Conservation (phyloP, 2,113 vertebrate species). For the Cranoglanis bouderius region DNA sequence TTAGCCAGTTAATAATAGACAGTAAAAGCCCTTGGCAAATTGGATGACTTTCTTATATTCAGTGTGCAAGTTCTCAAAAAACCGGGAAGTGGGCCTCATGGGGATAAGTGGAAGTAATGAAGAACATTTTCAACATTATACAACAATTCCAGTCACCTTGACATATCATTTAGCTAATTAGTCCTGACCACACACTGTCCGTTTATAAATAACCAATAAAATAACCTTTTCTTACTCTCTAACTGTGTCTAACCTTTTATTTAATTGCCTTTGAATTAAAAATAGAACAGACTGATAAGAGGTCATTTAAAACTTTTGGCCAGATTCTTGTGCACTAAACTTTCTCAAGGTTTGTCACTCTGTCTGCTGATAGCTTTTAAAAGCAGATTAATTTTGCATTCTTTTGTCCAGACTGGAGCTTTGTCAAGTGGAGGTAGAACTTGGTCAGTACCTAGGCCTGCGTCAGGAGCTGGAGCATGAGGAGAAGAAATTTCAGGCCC, state of each 20-base stretch:
- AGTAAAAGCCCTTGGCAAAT: background rate
- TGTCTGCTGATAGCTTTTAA: background rate
- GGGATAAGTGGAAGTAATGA: background rate
- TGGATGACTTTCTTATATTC: background rate
- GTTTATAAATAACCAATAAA: constrained; percentile 1
- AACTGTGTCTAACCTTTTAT: constrained; percentile 6
- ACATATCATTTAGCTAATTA: constrained; percentile 24
- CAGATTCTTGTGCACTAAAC: background rate
- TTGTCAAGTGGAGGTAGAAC: constrained; percentile 76
- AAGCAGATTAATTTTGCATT: background rate
- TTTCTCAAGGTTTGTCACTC: background rate
- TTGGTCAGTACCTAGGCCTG: constrained; percentile 65
- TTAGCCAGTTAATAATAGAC: background rate
- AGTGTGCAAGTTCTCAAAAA: background rate
- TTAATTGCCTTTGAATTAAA: constrained; percentile 8
- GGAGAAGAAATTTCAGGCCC: constrained; percentile 61
- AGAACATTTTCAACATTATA: background rate
- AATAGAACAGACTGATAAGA: background rate
- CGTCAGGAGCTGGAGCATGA: constrained; percentile 62
- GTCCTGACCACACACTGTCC: background rate
- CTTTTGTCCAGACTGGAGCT: constrained; percentile 70
- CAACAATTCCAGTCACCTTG: background rate
- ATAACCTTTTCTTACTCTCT: background rate
- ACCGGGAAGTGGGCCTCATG: background rate
- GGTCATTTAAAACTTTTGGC: background rate